A percentile compares a stretch with the other conserved stretches of the same genome.
Evolutionary conservation across 1,140 invertebrate genomes (phyloP).

Genomic region (Pachyrhynchus sulphureomaculatus): DNA sequence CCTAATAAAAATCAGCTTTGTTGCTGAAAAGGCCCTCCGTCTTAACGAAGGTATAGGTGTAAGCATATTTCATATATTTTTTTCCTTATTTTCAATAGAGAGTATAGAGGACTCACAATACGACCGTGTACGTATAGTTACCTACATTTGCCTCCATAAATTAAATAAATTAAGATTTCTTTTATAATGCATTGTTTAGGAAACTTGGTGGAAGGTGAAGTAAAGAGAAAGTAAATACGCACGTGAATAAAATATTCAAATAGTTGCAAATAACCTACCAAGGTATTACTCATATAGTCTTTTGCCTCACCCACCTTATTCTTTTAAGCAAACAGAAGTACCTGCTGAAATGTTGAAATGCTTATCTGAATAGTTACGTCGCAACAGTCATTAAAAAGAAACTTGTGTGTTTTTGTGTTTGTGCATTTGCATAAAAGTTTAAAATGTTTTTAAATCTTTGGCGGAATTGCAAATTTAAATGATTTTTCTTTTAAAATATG

Average conservation of each 20-base stretch:
- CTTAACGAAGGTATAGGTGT: too few relatives aligned
- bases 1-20: too few relatives aligned
- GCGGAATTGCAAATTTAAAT: slow-evolving; percentile 26
- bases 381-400: background rate
- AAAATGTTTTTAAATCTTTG: slow-evolving; percentile 29
- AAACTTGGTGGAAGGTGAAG: slow-evolving; percentile 25
- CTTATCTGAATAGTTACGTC: background rate
- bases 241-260: slow-evolving; percentile 48
- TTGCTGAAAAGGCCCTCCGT: too few relatives aligned
- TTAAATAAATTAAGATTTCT: background rate
- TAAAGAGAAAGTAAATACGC: slow-evolving; percentile 44
- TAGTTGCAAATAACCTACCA: slow-evolving; percentile 39
- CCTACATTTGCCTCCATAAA: background rate
- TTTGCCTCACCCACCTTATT: slow-evolving; percentile 38
- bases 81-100: too few relatives aligned
- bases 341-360: background rate
- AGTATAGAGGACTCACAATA: background rate
- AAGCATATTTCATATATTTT: too few relatives aligned
- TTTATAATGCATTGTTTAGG: slow-evolving; percentile 24
- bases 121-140: background rate
- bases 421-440: slow-evolving; percentile 1
- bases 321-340: background rate
- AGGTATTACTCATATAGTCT: slow-evolving; percentile 41
- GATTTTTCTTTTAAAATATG: slow-evolving; percentile 31
- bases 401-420: background rate